Evolutionary conservation across 2,888 invertebrate species (phyloP).

Genomic region (Eupsilia transversa): DNA sequence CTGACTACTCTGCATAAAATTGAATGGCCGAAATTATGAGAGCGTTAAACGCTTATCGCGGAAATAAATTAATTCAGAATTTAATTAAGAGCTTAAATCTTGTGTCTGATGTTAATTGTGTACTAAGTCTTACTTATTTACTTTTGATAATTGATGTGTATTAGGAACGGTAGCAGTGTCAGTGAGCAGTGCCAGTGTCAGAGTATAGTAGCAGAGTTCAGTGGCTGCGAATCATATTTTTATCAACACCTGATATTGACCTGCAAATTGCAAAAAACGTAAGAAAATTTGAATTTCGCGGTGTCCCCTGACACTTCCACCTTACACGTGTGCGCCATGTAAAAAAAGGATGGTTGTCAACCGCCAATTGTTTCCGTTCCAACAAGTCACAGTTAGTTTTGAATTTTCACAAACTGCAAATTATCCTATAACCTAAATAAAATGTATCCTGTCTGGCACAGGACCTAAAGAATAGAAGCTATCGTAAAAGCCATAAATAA

Average conservation of each 20-base stretch:
- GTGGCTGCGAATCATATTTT: no score
- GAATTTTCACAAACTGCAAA: background rate
- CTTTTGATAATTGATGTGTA: conserved; percentile 48
- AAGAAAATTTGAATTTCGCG: no score
- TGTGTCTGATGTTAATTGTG: conserved; percentile 56
- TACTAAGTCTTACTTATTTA: conserved; percentile 31
- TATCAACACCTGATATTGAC: no score
- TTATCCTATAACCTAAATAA: background rate
- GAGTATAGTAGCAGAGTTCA: no score
- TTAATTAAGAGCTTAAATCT: conserved; percentile 72
- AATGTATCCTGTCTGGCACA: background rate
- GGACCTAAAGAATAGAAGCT: background rate
- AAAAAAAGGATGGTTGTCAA: background rate
- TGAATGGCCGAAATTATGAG: conserved; percentile 46
- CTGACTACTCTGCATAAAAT: conserved; percentile 25
- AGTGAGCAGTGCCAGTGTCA: no score
- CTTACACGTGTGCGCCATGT: background rate
- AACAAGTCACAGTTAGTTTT: background rate
- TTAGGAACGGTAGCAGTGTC: conserved; percentile 14
- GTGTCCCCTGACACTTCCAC: no score
- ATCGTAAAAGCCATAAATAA: conserved; percentile 24
- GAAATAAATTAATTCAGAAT: conserved; percentile 70
- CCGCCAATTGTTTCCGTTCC: background rate
- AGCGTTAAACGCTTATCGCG: conserved; percentile 66
- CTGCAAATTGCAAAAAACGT: no score